A percentile compares a stretch with the other conserved stretches of the same genome.
phyloP scores from a whole-genome alignment of 2,888 invertebrate species.

The Drosophila mercatorum region DNA sequence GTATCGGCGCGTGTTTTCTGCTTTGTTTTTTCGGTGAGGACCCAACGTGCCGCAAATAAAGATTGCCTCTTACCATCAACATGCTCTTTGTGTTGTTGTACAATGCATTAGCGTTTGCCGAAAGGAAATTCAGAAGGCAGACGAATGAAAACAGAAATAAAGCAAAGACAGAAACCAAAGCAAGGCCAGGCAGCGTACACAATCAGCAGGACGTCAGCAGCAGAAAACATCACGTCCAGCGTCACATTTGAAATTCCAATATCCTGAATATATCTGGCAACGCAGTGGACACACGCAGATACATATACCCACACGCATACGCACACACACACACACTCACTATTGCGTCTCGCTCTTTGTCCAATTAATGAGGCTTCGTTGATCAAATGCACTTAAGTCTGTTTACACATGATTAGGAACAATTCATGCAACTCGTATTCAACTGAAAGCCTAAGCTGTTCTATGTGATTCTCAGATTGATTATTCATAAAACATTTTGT shows the following conservation, averaged over 20 bases:
- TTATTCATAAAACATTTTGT: not conserved
- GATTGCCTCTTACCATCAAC: conserved; percentile 35
- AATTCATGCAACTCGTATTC: conserved; percentile 2
- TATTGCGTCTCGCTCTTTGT: conserved; percentile 27
- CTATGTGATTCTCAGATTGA: not conserved
- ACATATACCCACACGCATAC: not conserved
- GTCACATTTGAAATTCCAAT: conserved; percentile 60
- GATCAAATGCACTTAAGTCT: conserved; percentile 43
- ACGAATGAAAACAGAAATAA: conserved; percentile 5
- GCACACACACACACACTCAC: conserved; percentile 15
- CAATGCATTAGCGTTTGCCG: conserved; percentile 61
- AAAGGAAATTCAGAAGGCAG: conserved; percentile 9
- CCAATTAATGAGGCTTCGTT: conserved; percentile 46
- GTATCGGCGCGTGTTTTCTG: conserved; percentile 10
- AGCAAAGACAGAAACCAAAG: conserved; percentile 16
- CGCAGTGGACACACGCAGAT: conserved; percentile 26
- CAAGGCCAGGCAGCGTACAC: conserved; percentile 29
- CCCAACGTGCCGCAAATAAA: conserved; percentile 65
- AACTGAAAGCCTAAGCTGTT: conserved; percentile 1
- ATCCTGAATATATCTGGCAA: conserved; percentile 52
- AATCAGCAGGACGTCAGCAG: conserved; percentile 46
- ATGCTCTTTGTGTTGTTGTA: conserved; percentile 32
- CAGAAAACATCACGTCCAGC: conserved; percentile 55
- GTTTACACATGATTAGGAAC: conserved; percentile 51
- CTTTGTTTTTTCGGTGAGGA: conserved; percentile 30